Conservation (phyloP, 2,888 invertebrate species). For the Tipula lateralis region DNA sequence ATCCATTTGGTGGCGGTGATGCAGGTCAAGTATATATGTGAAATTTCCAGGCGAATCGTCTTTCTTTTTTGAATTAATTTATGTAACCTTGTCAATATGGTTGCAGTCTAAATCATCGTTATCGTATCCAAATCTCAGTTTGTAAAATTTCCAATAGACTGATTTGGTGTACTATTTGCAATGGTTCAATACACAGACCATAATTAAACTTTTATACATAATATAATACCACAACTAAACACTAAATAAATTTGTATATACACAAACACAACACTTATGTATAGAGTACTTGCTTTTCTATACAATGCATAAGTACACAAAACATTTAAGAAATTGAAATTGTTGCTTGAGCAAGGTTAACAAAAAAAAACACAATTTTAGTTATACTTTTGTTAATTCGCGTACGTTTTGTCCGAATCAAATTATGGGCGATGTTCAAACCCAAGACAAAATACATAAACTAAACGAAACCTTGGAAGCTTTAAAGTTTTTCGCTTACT, state of each 20-base stretch:
- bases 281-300: not conserved
- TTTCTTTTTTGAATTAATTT: not conserved
- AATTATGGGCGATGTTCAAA: not conserved
- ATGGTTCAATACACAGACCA: not conserved
- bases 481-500: not conserved
- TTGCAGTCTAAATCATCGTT: not conserved
- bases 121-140: not conserved
- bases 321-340: not conserved
- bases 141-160: not conserved
- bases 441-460: not conserved
- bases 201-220: not conserved
- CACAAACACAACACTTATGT: not conserved
- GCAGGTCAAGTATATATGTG: not conserved
- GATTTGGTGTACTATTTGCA: not conserved
- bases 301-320: not conserved
- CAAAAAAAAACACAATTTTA: not conserved
- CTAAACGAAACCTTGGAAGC: not conserved
- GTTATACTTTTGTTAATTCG: not conserved
- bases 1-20: slow-evolving; percentile 11
- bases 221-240: not conserved
- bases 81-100: not conserved
- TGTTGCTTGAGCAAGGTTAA: not conserved
- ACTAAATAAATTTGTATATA: not conserved
- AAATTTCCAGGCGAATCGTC: not conserved
- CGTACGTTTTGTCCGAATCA: not conserved